Conservation (phyloP, 2,797 vertebrate genomes). For the Podargus strigoides region DNA sequence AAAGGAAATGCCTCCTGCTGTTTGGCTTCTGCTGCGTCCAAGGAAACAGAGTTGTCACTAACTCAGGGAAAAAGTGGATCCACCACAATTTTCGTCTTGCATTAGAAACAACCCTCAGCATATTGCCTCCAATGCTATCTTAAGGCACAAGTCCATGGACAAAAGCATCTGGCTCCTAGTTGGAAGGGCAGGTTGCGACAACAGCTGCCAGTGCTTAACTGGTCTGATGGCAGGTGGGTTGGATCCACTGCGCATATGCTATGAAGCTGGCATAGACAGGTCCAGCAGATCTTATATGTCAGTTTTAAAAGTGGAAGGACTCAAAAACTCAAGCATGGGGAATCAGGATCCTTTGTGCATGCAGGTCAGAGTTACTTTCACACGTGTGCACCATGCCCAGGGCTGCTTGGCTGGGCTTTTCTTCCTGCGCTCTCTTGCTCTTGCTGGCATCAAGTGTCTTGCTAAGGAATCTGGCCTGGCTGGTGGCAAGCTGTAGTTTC, state of each 20-base stretch:
- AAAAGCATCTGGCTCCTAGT: not conserved
- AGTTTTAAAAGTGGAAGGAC: not conserved
- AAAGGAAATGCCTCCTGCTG: not conserved
- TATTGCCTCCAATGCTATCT: not conserved
- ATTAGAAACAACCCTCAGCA: not conserved
- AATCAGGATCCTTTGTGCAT: not conserved
- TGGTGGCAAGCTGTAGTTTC: not conserved
- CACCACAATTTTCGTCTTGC: not conserved
- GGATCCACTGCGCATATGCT: not conserved
- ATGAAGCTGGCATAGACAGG: not conserved
- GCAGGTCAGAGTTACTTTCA: not conserved
- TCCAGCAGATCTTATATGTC: not conserved
- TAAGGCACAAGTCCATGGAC: not conserved
- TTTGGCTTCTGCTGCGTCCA: not conserved
- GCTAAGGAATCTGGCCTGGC: not conserved
- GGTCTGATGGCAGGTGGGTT: not conserved
- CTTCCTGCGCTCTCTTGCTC: not conserved
- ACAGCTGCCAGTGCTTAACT: not conserved
- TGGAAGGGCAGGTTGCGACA: not conserved
- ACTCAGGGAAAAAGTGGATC: not conserved
- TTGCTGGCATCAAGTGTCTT: not conserved
- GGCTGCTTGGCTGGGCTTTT: not conserved
- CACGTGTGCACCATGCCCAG: rapidly evolving
- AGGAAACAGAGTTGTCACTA: not conserved
- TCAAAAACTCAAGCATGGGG: not conserved